These are phyloP conservation scores for Hofmannophila pseudospretella DNA, from an alignment of 2,888 invertebrate genomes.

Conservation along the genomic window DNA sequence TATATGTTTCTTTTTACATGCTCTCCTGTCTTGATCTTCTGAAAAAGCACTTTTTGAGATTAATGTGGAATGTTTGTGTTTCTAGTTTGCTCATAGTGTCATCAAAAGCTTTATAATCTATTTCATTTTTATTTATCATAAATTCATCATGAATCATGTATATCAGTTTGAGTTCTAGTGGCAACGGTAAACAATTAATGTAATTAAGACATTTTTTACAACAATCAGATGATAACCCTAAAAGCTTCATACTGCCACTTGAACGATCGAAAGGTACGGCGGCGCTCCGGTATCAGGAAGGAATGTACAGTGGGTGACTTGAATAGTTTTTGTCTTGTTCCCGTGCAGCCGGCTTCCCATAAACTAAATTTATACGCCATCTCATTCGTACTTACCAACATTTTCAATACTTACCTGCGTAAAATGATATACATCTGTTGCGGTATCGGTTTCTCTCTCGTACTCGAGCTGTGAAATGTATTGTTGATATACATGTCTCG, in stretches of 20 bases:
- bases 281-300: slow-evolving; percentile 75
- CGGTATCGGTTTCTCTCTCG: slow-evolving; percentile 54
- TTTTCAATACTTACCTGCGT: slow-evolving; percentile 77
- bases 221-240: slow-evolving; percentile 54
- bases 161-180: too few species aligned
- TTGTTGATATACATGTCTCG: slow-evolving; percentile 73
- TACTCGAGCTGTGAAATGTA: slow-evolving; percentile 44
- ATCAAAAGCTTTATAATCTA: too few species aligned
- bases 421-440: slow-evolving; percentile 78
- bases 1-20: slow-evolving; percentile 7
- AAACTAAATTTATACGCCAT: slow-evolving; percentile 66
- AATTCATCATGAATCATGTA: too few species aligned
- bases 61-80: slow-evolving; percentile 1
- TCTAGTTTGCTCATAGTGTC: too few species aligned
- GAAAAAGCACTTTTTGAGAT: slow-evolving; percentile 5
- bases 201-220: too few species aligned
- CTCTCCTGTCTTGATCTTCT: not conserved
- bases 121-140: too few species aligned
- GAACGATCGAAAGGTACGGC: slow-evolving; percentile 78
- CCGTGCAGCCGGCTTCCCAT: slow-evolving; percentile 63
- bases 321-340: slow-evolving; percentile 70
- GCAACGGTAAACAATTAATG: too few species aligned
- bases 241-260: slow-evolving; percentile 78
- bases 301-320: slow-evolving; percentile 78
- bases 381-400: slow-evolving; percentile 70